Evolutionary conservation across 2,797 vertebrate genomes (phyloP).

Genomic region (Diplodus sargus): DNA sequence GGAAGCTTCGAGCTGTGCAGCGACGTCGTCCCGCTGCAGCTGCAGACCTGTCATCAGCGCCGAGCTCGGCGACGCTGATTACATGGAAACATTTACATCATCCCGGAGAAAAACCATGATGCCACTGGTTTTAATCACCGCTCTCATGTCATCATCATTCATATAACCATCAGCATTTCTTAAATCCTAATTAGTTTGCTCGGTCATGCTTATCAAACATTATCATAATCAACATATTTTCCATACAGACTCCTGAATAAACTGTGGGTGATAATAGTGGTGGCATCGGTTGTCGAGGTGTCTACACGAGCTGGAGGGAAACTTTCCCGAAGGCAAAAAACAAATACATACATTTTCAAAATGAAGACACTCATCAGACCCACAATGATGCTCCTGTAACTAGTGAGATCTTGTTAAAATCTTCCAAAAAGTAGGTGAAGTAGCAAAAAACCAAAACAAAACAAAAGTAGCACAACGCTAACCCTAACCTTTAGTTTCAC

Average conservation of each 20-base stretch:
- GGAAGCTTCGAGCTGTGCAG: slow-evolving; percentile 39
- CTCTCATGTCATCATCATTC: slow-evolving; percentile 36
- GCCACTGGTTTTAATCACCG: slow-evolving; percentile 37
- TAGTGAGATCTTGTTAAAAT: background rate
- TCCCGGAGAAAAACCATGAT: slow-evolving; percentile 23
- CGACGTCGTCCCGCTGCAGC: slow-evolving; percentile 52
- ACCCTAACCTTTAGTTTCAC: no score
- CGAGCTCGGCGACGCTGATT: slow-evolving; percentile 45
- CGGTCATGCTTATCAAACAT: slow-evolving; percentile 14
- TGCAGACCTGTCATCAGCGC: slow-evolving; percentile 49
- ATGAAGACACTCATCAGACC: background rate
- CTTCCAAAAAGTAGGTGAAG: background rate
- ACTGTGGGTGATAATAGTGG: background rate
- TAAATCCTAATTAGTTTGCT: slow-evolving; percentile 18
- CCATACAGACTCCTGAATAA: background rate
- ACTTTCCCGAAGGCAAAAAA: background rate
- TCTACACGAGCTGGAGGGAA: background rate
- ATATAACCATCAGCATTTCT: slow-evolving; percentile 31
- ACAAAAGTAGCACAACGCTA: no score
- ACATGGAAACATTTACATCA: slow-evolving; percentile 57
- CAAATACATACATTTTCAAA: background rate
- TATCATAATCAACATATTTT: slow-evolving; percentile 26
- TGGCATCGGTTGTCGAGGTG: background rate
- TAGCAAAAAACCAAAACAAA: no score
- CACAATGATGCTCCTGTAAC: background rate